Base-by-base conservation (phyloP, 2,888 invertebrate genomes). In the Caenorhabditis sp. region DNA sequence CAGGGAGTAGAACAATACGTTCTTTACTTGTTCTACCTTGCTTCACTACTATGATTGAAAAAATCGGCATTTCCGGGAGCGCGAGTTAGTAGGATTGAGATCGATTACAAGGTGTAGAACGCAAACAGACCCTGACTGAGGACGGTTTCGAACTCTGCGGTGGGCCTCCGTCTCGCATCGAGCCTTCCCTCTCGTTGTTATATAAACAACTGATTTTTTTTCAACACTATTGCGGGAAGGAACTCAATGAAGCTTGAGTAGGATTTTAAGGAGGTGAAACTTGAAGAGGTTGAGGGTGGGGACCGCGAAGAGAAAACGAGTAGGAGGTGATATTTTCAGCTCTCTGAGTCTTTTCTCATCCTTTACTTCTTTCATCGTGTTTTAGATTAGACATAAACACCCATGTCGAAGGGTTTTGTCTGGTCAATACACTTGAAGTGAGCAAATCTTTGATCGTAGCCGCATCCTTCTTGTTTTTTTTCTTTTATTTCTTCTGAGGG, bases 131-230 rank as follows among this genome's bases (percentile, higher is more conserved):
- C 1, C 44, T 44, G 64, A 64, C 44, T 50, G 35, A 28, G 32
- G 74, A 67, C 76, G 61, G 67, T 67, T 76, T 68, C 58, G 61
- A 76, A 67, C 67, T 76, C 58, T 76, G 47, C 50, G 40, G 60
- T 44, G 58, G 20, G 51, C 60, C 60, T 71, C 20, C 35, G 24
- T 26, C 40, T 56, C 32, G 35, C 65, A 44, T 61, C 37, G 62
- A 55, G 65, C 11, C 40, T 13, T 40, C 13, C 40, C 40, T 40
- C 13, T 72, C 65, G 60, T 55, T 58, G 76, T 67, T 76, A 67
- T 76, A 76, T 76, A 76, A 76, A 76, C 76, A 76, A 76, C 76
- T 67, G 61, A 76, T 67, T 76, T 76, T n/a, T 68, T 67, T 67
- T 74, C 67, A 67, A 76, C 76, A 67, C 67, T 60, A 76, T 67